These are phyloP conservation scores for Anticlea derivata DNA, from an alignment of 2,888 invertebrate genomes.

Conservation along the genomic window DNA sequence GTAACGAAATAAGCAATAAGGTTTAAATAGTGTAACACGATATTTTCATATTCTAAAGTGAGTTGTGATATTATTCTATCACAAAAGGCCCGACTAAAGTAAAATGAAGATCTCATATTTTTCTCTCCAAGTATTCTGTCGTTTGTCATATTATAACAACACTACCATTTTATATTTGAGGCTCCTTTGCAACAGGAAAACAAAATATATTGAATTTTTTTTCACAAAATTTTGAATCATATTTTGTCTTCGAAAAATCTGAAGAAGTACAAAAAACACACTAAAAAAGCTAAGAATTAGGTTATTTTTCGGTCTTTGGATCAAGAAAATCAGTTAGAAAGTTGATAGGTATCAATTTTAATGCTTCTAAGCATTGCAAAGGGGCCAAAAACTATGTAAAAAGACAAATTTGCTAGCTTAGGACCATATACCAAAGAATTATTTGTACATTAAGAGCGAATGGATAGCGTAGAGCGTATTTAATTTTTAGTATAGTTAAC, in stretches of 20 bases:
- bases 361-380: constrained; percentile 48
- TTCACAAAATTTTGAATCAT: no score
- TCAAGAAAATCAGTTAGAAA: neutral
- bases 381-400: constrained; percentile 67
- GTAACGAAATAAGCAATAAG: constrained; percentile 64
- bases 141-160: constrained; percentile 4
- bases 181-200: constrained; percentile 30
- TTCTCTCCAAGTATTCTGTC: constrained; percentile 27
- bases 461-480: constrained; percentile 68
- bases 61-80: constrained; percentile 75
- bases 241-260: neutral
- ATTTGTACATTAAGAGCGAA: constrained; percentile 77
- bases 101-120: constrained; percentile 46
- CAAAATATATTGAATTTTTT: no score
- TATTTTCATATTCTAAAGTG: constrained; percentile 78
- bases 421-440: constrained; percentile 82
- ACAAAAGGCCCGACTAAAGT: constrained; percentile 49
- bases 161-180: constrained; percentile 11
- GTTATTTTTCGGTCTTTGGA: neutral
- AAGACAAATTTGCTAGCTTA: constrained; percentile 76
- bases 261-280: no score
- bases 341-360: neutral
- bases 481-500: constrained; percentile 75
- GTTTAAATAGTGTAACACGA: constrained; percentile 53
- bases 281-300: no score